Evolutionary conservation across 2,797 vertebrate species (phyloP).

Genomic region (Staurois parvus): DNA sequence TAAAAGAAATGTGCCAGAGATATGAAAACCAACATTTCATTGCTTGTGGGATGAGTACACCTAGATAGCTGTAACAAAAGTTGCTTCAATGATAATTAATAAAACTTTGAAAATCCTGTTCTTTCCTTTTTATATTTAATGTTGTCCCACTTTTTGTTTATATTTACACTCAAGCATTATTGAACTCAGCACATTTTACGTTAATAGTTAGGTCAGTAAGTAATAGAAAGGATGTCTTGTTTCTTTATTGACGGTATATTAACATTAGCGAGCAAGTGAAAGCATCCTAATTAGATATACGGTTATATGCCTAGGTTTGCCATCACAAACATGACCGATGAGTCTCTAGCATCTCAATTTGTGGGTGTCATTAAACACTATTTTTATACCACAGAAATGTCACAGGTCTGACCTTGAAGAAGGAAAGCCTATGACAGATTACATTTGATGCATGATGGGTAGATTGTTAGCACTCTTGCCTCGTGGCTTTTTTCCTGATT

Average conservation of each 20-base stretch:
- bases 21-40: too few relatives aligned
- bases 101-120: not conserved
- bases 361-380: constrained; percentile 9
- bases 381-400: constrained; percentile 19
- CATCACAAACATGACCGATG: constrained; percentile 25
- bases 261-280: not conserved
- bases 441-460: too few relatives aligned
- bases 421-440: not conserved
- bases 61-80: constrained; percentile 4
- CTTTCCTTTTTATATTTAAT: not conserved
- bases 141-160: constrained; percentile 10
- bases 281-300: not conserved
- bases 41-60: not conserved
- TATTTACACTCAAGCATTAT: constrained; percentile 8
- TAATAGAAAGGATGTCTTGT: constrained; percentile 7
- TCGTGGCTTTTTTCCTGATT: too few relatives aligned
- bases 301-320: constrained; percentile 1
- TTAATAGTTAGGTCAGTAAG: constrained; percentile 38
- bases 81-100: constrained; percentile 2
- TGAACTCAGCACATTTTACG: constrained; percentile 11
- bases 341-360: not conserved
- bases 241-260: not conserved
- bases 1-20: too few relatives aligned
- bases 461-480: too few relatives aligned
- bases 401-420: constrained; percentile 23